Evolutionary conservation across 2,113 vertebrate genomes (phyloP).

Genomic region (Otis tarda): DNA sequence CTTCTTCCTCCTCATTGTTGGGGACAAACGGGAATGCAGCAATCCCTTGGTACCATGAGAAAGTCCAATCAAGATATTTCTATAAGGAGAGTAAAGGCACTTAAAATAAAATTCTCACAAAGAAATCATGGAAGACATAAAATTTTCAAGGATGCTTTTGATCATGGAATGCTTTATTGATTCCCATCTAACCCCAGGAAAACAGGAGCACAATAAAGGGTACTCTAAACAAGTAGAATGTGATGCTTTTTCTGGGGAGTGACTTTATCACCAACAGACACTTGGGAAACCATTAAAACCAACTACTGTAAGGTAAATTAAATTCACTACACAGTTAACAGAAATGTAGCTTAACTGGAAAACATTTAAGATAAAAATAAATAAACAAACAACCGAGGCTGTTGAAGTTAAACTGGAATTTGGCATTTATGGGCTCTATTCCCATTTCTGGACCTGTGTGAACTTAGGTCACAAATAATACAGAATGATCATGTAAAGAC

Average conservation of each 20-base stretch:
- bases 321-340: background rate
- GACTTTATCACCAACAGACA: background rate
- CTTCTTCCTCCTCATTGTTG: slow-evolving; percentile 80
- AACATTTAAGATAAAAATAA: background rate
- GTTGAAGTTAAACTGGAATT: background rate
- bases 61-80: slow-evolving; percentile 88
- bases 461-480: background rate
- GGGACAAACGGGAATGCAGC: slow-evolving; percentile 85
- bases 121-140: background rate
- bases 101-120: background rate
- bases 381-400: background rate
- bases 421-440: background rate
- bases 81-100: slow-evolving; percentile 35
- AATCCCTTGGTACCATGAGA: slow-evolving; percentile 90
- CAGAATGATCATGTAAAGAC: background rate
- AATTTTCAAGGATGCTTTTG: background rate
- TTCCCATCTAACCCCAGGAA: background rate
- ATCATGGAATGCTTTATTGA: background rate
- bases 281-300: background rate
- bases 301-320: background rate
- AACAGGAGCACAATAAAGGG: background rate
- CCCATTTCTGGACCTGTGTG: background rate
- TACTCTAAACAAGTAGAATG: background rate
- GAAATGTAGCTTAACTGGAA: background rate
- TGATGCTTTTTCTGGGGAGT: background rate